Evolutionary conservation across 2,113 vertebrate species (phyloP), one percentile per base, ranked within the genome.

Genomic region (Dasyurus viverrinus): DNA sequence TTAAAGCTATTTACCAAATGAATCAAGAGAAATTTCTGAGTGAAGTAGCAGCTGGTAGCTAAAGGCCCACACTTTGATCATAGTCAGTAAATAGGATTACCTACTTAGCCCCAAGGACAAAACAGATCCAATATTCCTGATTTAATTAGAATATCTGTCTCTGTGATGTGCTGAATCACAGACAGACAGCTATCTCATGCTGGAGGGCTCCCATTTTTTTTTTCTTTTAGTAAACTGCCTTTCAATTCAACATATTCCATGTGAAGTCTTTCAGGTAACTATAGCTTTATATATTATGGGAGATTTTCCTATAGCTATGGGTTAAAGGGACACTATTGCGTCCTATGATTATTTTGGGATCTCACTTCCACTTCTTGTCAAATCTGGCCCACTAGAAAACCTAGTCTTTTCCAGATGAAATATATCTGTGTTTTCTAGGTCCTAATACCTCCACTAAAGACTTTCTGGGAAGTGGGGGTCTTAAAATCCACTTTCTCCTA

Each of bases 41-140:
- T 89, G 26, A 91, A 95, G 57, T 27, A 94, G n/a, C 46, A 91
- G 92, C 68, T 96, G 68, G 68, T 22, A 84, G 16, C n/a, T 36
- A 93, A 94, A 96, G 47, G 92, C 68, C 94, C 93, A 57, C 30
- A 30, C 68, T 92, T 46, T 89, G 68, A 46, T 95, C 95, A 93
- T 47, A 94, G 8, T 23, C 89, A 96, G 90, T 89, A 95, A 97
- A 93, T 48, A 95, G 52, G 94, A 93, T 93, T 93, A 90, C 50
- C 90, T 19, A 60, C 16, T 95, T 84, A 94, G 53, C 55, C 92
- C 94, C 2, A 24, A 11, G 24, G 55, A 23, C 53, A 95, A 90
- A 90, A 93, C 94, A 97, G 96, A 97, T 97, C 48, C 94, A 97
- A 94, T 97, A 96, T 95, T 95, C 93, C 50, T 97, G 97, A 96